phyloP scores from a whole-genome alignment of 2,888 invertebrate genomes.

The Hirtodrosophila confusa region DNA sequence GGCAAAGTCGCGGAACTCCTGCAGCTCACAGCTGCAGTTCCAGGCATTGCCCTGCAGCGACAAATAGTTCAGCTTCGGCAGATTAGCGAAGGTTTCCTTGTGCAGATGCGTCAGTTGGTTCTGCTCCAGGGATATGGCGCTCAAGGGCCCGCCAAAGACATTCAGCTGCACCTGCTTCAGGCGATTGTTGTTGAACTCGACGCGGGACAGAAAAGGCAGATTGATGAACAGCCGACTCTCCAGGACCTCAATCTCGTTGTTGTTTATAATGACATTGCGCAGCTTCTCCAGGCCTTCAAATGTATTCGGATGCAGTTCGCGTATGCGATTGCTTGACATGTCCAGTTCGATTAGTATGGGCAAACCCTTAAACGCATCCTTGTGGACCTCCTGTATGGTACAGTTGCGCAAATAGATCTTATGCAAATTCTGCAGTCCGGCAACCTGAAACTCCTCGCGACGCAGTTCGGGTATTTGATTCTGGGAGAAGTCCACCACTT shows the following conservation, averaged over 20 bases:
- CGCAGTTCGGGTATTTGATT: conserved; percentile 89
- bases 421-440: conserved; percentile 91
- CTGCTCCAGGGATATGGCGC: conserved; percentile 88
- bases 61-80: conserved; percentile 89
- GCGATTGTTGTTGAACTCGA: conserved; percentile 91
- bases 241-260: conserved; percentile 90
- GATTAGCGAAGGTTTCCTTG: conserved; percentile 87
- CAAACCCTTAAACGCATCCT: conserved; percentile 90
- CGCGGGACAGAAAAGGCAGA: conserved; percentile 89
- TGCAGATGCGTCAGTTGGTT: conserved; percentile 90
- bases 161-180: conserved; percentile 88
- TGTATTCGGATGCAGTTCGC: conserved; percentile 87
- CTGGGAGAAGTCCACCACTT: conserved; percentile 89
- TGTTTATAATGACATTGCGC: conserved; percentile 89
- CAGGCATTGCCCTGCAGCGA: conserved; percentile 93
- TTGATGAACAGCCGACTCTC: conserved; percentile 91
- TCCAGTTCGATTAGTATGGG: conserved; percentile 93
- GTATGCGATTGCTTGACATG: conserved; percentile 90
- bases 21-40: conserved; percentile 94
- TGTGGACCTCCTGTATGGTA: conserved; percentile 89
- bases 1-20: conserved; percentile 91
- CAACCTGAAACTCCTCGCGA: conserved; percentile 88
- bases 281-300: conserved; percentile 90
- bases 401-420: conserved; percentile 91
- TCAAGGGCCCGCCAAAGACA: conserved; percentile 89